Percentiles rank a stretch among this genome's conserved stretches.
Conservation (phyloP, 2,797 vertebrate species). For the Liparis tanakae region DNA sequence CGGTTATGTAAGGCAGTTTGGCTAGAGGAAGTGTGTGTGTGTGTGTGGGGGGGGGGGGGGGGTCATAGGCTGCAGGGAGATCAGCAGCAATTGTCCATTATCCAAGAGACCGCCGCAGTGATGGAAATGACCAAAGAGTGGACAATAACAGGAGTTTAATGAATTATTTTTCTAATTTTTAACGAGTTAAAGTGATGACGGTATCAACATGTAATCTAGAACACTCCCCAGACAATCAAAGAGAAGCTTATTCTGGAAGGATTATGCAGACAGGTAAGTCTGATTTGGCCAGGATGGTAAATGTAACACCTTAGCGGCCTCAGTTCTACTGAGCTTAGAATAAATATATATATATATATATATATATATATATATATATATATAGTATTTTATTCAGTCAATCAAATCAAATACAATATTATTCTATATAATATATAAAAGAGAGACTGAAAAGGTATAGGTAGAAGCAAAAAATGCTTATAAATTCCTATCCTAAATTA, state of each 20-base stretch:
- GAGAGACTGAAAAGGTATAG: too few species aligned
- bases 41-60: conserved; percentile 2
- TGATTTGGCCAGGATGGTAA: background rate
- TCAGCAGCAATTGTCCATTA: conserved; percentile 24
- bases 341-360: too few species aligned
- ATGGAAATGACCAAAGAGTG: background rate
- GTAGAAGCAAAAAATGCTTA: too few species aligned
- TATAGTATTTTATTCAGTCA: too few species aligned
- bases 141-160: background rate
- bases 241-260: background rate
- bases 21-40: conserved; percentile 29
- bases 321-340: background rate
- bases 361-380: too few species aligned
- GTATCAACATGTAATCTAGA: background rate
- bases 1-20: conserved; percentile 71
- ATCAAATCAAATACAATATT: too few species aligned
- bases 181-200: background rate
- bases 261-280: background rate
- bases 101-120: background rate
- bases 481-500: too few species aligned
- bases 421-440: too few species aligned
- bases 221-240: background rate
- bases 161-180: too few species aligned
- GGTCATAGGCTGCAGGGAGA: conserved; percentile 31
- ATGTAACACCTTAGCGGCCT: background rate